Base-by-base conservation (phyloP, 2,888 invertebrate species). In the Catocala sponsa region DNA sequence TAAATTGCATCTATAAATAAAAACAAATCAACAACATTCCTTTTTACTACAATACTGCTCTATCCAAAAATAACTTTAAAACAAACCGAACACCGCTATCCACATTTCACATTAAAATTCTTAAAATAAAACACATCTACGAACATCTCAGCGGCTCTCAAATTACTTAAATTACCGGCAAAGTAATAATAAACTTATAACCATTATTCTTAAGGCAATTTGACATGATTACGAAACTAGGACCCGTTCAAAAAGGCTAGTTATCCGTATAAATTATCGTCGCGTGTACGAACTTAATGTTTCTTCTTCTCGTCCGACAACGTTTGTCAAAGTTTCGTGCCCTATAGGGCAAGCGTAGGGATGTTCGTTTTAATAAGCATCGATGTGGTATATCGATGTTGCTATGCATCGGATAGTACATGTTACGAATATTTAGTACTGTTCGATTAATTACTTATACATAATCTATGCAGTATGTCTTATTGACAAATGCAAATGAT, bases 191-290 rank as follows among this genome's bases (percentile, higher is more conserved):
- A 63, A 72, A 79, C 67, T 65, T 52, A 52, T 68, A 58, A 63
- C 48, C 43, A 79, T 72, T 70, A 74, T 63, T 43, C 50, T 63
- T 57, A 48, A 57, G 65, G 65, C 70, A 74, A 79, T 77, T 78
- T 70, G 73, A 76, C 71, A 65, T 76, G 68, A 79, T 78, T 72
- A 79, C 63, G 55, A 52, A 71, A 74, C 58, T 55, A 51, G 67
- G 59, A 55, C 65, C 47, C 48, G 63, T 60, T 55, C 54, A 51
- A 25, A 25, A 58, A 61, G 55, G 54, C 50, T 54, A 73, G 64
- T 73, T 79, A 77, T 72, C 57, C 55, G 46, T 58, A 70, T 73
- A 75, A 80, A 80, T 79, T 76, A 79, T 71, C 70, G 76, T 82
- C 72, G 81, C 81, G 76, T 82, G 78, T 65, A 58, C 63, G 51